Evolutionary conservation across 2,113 vertebrate species (phyloP).

Genomic region (Seriola quinqueradiata): DNA sequence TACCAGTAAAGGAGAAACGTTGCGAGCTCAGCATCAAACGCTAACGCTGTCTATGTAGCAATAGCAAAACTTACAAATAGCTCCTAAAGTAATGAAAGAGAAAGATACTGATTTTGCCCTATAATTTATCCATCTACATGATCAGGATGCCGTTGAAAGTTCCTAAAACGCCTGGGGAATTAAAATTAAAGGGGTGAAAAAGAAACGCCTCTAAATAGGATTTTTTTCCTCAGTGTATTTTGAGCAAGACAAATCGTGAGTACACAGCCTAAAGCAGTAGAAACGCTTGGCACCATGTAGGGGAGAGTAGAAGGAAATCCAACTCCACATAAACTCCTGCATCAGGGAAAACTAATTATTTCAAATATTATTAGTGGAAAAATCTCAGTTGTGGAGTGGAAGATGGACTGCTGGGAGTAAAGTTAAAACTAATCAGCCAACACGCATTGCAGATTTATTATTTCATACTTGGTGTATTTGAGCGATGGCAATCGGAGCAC

Average conservation of each 20-base stretch:
- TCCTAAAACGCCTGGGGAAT: not conserved
- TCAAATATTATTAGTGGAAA: not conserved
- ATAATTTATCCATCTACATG: not conserved
- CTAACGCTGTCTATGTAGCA: too few species aligned
- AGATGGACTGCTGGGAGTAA: not conserved
- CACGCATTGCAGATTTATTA: not conserved
- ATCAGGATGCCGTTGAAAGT: not conserved
- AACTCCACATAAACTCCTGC: not conserved
- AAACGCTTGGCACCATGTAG: not conserved
- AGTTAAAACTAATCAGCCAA: not conserved
- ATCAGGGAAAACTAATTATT: not conserved
- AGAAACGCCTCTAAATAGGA: not conserved
- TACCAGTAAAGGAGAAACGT: too few species aligned
- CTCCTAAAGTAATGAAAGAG: too few species aligned
- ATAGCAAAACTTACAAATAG: too few species aligned
- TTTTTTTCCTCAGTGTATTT: not conserved
- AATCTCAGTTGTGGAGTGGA: not conserved
- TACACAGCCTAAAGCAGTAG: not conserved
- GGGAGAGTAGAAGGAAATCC: not conserved
- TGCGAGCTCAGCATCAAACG: too few species aligned
- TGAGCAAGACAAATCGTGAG: not conserved
- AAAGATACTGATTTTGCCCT: not conserved
- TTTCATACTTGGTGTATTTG: not conserved
- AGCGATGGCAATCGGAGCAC: slow-evolving; percentile 1
- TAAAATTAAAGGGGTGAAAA: not conserved